Evolutionary conservation across 2,888 invertebrate genomes (phyloP).

Genomic region (Diaprepes abbreviatus): DNA sequence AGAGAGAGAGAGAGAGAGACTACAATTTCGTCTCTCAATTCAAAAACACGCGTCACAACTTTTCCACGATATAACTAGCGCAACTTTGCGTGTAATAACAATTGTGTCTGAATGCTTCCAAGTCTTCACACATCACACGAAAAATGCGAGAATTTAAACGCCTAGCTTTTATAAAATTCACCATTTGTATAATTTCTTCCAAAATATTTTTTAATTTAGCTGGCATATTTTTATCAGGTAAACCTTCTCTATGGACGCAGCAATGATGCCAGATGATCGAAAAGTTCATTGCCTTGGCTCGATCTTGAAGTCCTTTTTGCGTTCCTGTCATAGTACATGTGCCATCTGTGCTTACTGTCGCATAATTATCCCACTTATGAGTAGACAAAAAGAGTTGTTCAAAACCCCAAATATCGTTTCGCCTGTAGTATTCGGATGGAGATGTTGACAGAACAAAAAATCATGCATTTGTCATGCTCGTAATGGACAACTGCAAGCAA

Average conservation of each 20-base stretch:
- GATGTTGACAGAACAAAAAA: conserved; percentile 43
- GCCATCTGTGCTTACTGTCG: conserved; percentile 38
- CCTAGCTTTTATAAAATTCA: too few relatives aligned
- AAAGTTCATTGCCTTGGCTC: conserved; percentile 51
- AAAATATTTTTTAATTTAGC: too few relatives aligned
- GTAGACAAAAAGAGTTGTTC: conserved; percentile 34
- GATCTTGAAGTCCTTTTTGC: conserved; percentile 46
- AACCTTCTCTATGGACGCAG: conserved; percentile 49
- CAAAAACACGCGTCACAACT: too few relatives aligned
- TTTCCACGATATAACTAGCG: conserved; percentile 29
- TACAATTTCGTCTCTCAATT: conserved; percentile 63
- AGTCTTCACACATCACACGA: too few relatives aligned
- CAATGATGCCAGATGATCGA: conserved; percentile 50
- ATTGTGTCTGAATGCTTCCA: conserved; percentile 30
- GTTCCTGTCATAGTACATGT: conserved; percentile 51
- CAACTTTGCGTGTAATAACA: conserved; percentile 40
- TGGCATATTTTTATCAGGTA: conserved; percentile 46
- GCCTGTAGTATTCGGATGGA: conserved; percentile 41
- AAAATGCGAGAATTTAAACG: too few relatives aligned
- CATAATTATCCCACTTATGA: conserved; percentile 45
- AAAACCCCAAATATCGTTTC: conserved; percentile 41
- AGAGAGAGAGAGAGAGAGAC: too few relatives aligned
- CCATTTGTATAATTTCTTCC: conserved; percentile 35
- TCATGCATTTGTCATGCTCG: conserved; percentile 44
- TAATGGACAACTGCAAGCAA: conserved; percentile 49